Conservation (phyloP, 2,888 invertebrate species). For the Caenorhabditis japonica region DNA sequence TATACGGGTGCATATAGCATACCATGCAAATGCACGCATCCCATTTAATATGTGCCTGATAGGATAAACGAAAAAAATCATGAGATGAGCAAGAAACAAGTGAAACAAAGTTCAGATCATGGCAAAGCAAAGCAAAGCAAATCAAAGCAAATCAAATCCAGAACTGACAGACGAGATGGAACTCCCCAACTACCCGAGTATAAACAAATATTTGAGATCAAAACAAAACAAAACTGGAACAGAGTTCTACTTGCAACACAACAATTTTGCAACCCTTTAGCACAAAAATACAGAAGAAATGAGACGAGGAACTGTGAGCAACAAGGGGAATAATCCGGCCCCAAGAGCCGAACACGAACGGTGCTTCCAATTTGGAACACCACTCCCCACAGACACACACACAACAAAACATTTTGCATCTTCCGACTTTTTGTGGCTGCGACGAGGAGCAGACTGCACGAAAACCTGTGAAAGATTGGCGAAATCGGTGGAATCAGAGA, state of each 20-base stretch:
- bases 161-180: too few relatives aligned
- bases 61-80: too few relatives aligned
- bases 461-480: constrained; percentile 39
- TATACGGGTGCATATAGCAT: too few relatives aligned
- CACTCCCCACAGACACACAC: constrained; percentile 40
- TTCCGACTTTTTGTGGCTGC: constrained; percentile 44
- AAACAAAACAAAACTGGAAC: constrained; percentile 18
- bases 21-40: too few relatives aligned
- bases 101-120: constrained; percentile 12
- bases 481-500: constrained; percentile 42
- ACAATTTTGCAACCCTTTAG: background rate
- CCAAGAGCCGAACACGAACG: too few relatives aligned
- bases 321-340: too few relatives aligned
- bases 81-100: too few relatives aligned
- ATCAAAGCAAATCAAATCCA: constrained; percentile 30
- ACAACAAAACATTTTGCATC: constrained; percentile 46
- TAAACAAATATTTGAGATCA: constrained; percentile 49
- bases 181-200: constrained; percentile 47
- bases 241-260: background rate
- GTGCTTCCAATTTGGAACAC: constrained; percentile 44
- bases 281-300: too few relatives aligned
- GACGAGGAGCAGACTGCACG: constrained; percentile 24
- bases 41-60: too few relatives aligned
- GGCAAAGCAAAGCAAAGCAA: too few relatives aligned
- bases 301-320: too few relatives aligned